phyloP scores from a whole-genome alignment of 2,113 vertebrate species.

The Tetraodon nigroviridis region DNA sequence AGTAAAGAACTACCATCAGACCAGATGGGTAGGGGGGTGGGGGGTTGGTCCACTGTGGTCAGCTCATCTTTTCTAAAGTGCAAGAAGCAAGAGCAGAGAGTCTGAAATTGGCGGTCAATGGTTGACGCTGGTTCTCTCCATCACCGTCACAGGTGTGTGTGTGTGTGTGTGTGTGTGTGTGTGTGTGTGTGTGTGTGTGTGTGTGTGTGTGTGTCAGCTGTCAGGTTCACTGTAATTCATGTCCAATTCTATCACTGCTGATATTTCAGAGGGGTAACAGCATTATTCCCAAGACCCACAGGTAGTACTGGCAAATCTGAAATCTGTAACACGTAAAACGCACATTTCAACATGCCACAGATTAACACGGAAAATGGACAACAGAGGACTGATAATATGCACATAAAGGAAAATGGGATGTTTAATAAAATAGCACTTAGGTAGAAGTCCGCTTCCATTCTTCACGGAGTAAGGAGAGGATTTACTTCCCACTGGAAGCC shows the following conservation, averaged over 20 bases:
- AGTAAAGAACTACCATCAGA: slow-evolving; percentile 53
- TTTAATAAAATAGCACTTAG: slow-evolving; percentile 35
- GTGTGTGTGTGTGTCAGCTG: slow-evolving; percentile 28
- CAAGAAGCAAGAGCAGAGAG: slow-evolving; percentile 24
- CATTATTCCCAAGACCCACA: not conserved
- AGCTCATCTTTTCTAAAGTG: slow-evolving; percentile 46
- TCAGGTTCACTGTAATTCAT: slow-evolving; percentile 43
- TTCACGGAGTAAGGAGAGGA: slow-evolving; percentile 34
- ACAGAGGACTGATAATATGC: too few species aligned
- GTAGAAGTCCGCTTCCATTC: slow-evolving; percentile 32
- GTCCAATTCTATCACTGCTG: slow-evolving; percentile 48
- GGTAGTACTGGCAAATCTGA: too few species aligned
- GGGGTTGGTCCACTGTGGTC: slow-evolving; percentile 47
- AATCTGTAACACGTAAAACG: too few species aligned
- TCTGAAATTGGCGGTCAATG: slow-evolving; percentile 35
- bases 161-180: too few species aligned
- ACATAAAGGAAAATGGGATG: too few species aligned
- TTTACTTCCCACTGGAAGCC: slow-evolving; percentile 34
- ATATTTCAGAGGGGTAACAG: slow-evolving; percentile 28
- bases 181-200: slow-evolving; percentile 11
- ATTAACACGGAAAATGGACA: too few species aligned
- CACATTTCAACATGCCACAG: too few species aligned
- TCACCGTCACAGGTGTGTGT: slow-evolving; percentile 38
- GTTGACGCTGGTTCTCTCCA: slow-evolving; percentile 26
- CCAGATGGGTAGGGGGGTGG: slow-evolving; percentile 41